Evolutionary conservation across 2,797 vertebrate species (phyloP), one percentile per base, ranked within the genome.

Genomic region (Enteromius anoplus): DNA sequence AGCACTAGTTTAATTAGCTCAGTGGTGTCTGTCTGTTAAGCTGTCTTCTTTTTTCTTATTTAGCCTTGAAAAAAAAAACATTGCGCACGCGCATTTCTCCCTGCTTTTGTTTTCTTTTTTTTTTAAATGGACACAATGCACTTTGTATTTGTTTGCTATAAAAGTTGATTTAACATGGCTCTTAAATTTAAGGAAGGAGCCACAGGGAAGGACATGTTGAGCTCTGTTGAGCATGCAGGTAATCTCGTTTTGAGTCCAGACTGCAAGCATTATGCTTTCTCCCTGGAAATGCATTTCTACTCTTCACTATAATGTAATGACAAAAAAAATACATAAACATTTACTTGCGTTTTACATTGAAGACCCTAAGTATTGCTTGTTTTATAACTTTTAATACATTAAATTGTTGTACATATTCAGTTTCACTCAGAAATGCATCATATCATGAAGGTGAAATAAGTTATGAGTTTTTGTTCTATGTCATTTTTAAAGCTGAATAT

Each of bases 1-100:
- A 68, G 81, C 62, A 11, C n/a, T 32, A 45, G 47, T 17, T 4
- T 21, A 55, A 82, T 82, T 82, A 82, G 71, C 71, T 82, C 71
- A 82, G 71, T 11, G 6, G 71, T 68, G 49, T 75, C 45, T 66
- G 60, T 51, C 70, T 26, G 17, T 65, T 81, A 34, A 2, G 21
- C 58, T 21, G 23, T 29, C 58, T 23, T 26, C 53, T 71, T 62
- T 71, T 55, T 70, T 32, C 26, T 58, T 37, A 42, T 60, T 42
- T 45, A 53, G 47, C 71, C 49, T 53, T 34, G 17, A 34, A 17
- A 14, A 66, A 21, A 19, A 34, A 17, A 78, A 0, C 0, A 23
- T n/a, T 23, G 34, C 34, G 10, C 11, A 8, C 1, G n/a, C 9
- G 1, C 47, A 21, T 19, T 79, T 19, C 32, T 69, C 9, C 10